Percentiles rank a stretch among this genome's conserved stretches.
These are phyloP conservation scores for Rotaria magnacalcarata DNA, from an alignment of 2,888 invertebrate genomes.

Conservation along the genomic window DNA sequence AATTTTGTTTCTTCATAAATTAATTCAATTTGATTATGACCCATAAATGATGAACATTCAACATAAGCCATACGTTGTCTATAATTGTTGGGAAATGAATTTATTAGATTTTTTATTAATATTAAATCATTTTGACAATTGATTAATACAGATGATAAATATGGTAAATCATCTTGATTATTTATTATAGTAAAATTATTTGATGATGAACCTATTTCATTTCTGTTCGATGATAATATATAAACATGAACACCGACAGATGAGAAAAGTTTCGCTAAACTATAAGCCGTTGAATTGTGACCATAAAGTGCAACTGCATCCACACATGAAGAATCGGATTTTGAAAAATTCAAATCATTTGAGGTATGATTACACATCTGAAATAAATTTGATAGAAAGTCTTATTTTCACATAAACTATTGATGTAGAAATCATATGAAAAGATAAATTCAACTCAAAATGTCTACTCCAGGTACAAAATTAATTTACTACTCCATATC, in stretches of 20 bases:
- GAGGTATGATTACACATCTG: neutral
- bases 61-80: slow-evolving; percentile 2
- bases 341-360: neutral
- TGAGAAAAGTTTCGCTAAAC: neutral
- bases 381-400: neutral
- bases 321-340: neutral
- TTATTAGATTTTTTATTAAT: neutral
- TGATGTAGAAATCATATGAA: too few relatives aligned
- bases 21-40: neutral
- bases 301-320: neutral
- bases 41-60: neutral
- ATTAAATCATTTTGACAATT: slow-evolving; percentile 28
- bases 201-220: neutral
- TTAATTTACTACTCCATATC: too few relatives aligned
- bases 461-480: too few relatives aligned
- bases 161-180: neutral
- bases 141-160: slow-evolving; percentile 17
- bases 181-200: neutral
- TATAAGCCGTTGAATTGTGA: neutral
- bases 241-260: neutral
- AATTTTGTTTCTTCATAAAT: neutral
- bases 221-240: neutral
- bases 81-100: neutral
- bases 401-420: too few relatives aligned
- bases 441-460: too few relatives aligned